Evolutionary conservation across 2,888 invertebrate species (phyloP).

Genomic region (Scaptomyza tumidula): DNA sequence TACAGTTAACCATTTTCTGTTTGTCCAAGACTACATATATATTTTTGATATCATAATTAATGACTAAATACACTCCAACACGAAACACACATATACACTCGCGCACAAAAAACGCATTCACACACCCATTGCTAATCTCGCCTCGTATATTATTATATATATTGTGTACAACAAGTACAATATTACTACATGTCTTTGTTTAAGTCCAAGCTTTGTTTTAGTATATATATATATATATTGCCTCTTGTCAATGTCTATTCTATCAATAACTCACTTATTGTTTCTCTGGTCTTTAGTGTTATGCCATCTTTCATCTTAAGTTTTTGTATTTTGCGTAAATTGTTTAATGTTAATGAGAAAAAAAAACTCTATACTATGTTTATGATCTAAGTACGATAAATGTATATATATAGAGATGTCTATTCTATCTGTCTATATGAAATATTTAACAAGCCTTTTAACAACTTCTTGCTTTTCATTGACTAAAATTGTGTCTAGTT

Average conservation of each 20-base stretch:
- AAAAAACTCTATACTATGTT: slow-evolving; percentile 7
- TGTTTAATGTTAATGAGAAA: slow-evolving; percentile 3
- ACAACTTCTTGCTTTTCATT: slow-evolving; percentile 35
- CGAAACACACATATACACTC: slow-evolving; percentile 9
- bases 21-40: slow-evolving; percentile 1
- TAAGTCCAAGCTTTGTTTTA: slow-evolving; percentile 35
- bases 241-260: slow-evolving; percentile 54
- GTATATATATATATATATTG: slow-evolving; percentile 29
- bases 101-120: slow-evolving; percentile 13
- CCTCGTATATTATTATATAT: slow-evolving; percentile 35
- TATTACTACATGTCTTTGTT: slow-evolving; percentile 17
- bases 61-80: slow-evolving; percentile 18
- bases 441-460: slow-evolving; percentile 22
- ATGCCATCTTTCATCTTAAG: slow-evolving; percentile 24
- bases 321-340: slow-evolving; percentile 30
- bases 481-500: slow-evolving; percentile 19
- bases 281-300: slow-evolving; percentile 37
- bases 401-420: slow-evolving; percentile 13
- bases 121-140: slow-evolving; percentile 52
- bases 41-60: slow-evolving; percentile 12
- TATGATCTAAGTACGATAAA: slow-evolving; percentile 23
- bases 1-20: slow-evolving; percentile 84
- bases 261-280: slow-evolving; percentile 13
- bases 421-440: slow-evolving; percentile 9
- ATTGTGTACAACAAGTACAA: slow-evolving; percentile 19